Evolutionary conservation across 2,797 vertebrate species (phyloP), one percentile per base, ranked within the genome.

Genomic region (Anabas testudineus): DNA sequence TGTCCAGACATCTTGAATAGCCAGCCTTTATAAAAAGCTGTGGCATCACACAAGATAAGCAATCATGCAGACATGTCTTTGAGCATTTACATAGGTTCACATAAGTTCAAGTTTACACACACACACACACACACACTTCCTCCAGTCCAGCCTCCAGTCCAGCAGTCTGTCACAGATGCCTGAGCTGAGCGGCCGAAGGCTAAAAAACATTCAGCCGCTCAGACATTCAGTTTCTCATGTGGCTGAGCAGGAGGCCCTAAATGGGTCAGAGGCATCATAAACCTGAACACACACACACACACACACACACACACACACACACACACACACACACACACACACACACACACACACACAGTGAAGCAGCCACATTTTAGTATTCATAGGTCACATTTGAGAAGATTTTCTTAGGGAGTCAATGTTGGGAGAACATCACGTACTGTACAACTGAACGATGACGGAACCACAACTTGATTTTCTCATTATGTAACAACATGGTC

Each of bases 241-340:
- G 87, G 84, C 75, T 76, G 82, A 84, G 80, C 84, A 80, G 48
- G 78, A 88, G 78, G 75, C 54, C 76, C 32, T 71, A 92, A 92
- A 71, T 92, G 88, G 92, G 91, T 92, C 91, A 90, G 71, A 78
- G 58, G 53, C 68, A 74, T 67, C 74, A 49, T 6, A 76, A 72
- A 80, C 79, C 79, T 71, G 30, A 64, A 68, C 78, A 67, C 74
- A 57, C 26, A 28, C 26, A 28, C 26, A 28, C 26, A 28, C 26
- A 28, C 26, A 28, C 26, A 5, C 53, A 42, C 75, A 52, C 53
- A n/a, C 4, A 1, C 41, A 0, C 26, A 28, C 26, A 28, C 26
- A 28, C 26, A 28, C 26, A 28, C 26, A 28, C 26, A 68, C 78
- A 67, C 74, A 57, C 26, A 28, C 26, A 28, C 26, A 28, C 26